These are phyloP conservation scores for Synergus japonicus DNA, from an alignment of 2,888 invertebrate genomes.

Conservation along the genomic window DNA sequence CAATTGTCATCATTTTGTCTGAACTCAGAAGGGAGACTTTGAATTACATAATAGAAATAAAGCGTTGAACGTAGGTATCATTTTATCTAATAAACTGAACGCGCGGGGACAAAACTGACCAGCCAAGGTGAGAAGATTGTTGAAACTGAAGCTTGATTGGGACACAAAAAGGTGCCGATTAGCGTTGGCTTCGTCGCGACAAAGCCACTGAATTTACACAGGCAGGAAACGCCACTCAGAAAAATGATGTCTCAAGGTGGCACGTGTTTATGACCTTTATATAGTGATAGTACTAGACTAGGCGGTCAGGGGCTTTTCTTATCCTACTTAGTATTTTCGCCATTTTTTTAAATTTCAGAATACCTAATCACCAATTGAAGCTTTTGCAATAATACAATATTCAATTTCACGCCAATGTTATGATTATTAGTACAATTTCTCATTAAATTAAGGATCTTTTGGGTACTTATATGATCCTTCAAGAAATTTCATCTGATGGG, in stretches of 20 bases:
- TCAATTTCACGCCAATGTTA: no score
- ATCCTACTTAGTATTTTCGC: not conserved
- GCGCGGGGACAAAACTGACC: conserved; percentile 51
- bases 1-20: not conserved
- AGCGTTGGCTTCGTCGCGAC: conserved; percentile 61
- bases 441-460: no score
- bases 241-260: conserved; percentile 75
- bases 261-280: conserved; percentile 44
- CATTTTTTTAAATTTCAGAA: not conserved
- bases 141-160: conserved; percentile 76
- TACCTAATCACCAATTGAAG: not conserved
- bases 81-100: conserved; percentile 47
- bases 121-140: conserved; percentile 73
- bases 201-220: conserved; percentile 59
- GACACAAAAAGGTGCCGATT: conserved; percentile 75
- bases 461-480: no score
- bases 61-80: conserved; percentile 5
- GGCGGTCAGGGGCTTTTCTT: not conserved
- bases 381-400: not conserved
- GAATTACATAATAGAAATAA: conserved; percentile 26
- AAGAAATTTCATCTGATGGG: no score
- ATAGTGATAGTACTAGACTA: not conserved
- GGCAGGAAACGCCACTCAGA: conserved; percentile 75
- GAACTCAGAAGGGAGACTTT: not conserved
- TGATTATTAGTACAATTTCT: no score